Evolutionary conservation across 2,888 invertebrate species (phyloP).

Genomic region (Microdon myrmicae): DNA sequence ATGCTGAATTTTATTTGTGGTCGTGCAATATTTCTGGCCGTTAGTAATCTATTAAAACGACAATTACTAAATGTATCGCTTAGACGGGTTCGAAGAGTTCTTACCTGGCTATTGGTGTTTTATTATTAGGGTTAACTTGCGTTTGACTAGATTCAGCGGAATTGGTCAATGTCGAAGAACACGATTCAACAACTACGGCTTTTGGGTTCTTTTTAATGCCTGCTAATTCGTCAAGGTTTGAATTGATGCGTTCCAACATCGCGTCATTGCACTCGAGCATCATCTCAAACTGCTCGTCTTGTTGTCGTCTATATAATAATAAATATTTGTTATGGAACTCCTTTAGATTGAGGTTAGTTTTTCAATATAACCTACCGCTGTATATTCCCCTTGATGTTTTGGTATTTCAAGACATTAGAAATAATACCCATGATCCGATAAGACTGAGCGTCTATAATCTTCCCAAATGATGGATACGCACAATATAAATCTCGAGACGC

Average conservation of each 20-base stretch:
- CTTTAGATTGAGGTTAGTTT: neutral
- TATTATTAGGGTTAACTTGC: no score
- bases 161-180: slow-evolving; percentile 51
- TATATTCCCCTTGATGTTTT: slow-evolving; percentile 71
- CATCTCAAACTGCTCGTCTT: slow-evolving; percentile 79
- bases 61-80: no score
- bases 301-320: slow-evolving; percentile 63
- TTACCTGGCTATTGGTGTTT: no score
- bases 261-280: slow-evolving; percentile 85
- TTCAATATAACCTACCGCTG: slow-evolving; percentile 60
- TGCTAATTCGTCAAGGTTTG: slow-evolving; percentile 75
- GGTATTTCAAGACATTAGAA: slow-evolving; percentile 69
- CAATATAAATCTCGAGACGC: slow-evolving; percentile 79
- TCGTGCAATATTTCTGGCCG: slow-evolving; percentile 78
- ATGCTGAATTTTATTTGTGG: slow-evolving; percentile 89
- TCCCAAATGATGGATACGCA: slow-evolving; percentile 80
- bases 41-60: slow-evolving; percentile 69
- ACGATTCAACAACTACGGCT: slow-evolving; percentile 68
- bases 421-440: slow-evolving; percentile 73
- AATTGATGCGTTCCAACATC: slow-evolving; percentile 82
- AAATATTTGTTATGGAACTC: neutral
- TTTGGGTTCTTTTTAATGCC: slow-evolving; percentile 71
- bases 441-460: slow-evolving; percentile 73
- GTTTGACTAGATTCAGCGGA: neutral
- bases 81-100: no score